Evolutionary conservation across 1,140 invertebrate genomes (phyloP).

Genomic region (Sitobion miscanthi): DNA sequence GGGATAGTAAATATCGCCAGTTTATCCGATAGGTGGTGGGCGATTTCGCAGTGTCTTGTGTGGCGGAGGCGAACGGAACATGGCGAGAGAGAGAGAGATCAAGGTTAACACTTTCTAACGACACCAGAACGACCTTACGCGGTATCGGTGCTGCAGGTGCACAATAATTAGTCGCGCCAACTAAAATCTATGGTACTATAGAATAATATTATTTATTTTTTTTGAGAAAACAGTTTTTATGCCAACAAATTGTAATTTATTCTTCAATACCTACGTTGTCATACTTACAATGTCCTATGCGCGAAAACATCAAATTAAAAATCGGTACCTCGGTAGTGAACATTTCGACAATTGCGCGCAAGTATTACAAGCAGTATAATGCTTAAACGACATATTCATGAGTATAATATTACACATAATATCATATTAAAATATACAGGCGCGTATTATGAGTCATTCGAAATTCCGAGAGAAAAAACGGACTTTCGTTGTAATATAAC

Average conservation of each 20-base stretch:
- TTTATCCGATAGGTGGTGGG: not conserved
- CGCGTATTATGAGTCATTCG: slow-evolving; percentile 25
- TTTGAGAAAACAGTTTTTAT: not conserved
- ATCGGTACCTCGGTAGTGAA: not conserved
- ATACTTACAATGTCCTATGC: not conserved
- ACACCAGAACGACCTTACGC: slow-evolving; percentile 33
- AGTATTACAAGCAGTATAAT: not conserved
- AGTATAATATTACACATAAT: not conserved
- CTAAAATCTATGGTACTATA: not conserved
- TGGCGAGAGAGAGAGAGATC: slow-evolving; percentile 19
- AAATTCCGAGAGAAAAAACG: slow-evolving; percentile 24
- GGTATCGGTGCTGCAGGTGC: not conserved
- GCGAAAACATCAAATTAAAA: not conserved
- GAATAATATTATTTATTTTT: not conserved
- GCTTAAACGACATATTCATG: not conserved
- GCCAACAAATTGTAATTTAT: not conserved
- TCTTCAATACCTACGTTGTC: not conserved
- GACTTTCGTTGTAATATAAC: slow-evolving; percentile 1
- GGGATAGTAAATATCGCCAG: not conserved
- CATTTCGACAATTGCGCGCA: not conserved
- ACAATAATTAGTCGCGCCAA: slow-evolving; percentile 33
- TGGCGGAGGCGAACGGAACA: not conserved
- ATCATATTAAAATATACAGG: not conserved
- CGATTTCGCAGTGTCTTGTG: not conserved
- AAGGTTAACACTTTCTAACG: slow-evolving; percentile 47